These are phyloP conservation scores for Agrochola lychnidis DNA, from an alignment of 2,888 invertebrate species.

Conservation along the genomic window DNA sequence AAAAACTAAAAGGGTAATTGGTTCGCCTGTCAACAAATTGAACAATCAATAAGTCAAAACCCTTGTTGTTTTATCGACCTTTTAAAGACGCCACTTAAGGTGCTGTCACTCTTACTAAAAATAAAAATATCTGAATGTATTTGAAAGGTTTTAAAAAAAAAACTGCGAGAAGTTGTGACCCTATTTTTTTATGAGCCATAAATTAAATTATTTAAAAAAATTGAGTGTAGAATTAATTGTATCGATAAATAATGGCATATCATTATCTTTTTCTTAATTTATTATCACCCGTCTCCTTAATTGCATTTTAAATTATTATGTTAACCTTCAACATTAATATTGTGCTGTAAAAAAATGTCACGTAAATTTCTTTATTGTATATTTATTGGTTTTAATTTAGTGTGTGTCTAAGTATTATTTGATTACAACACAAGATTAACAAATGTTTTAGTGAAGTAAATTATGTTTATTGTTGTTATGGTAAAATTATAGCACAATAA, in stretches of 20 bases:
- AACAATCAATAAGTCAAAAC: conserved; percentile 28
- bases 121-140: not conserved
- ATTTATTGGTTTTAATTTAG: conserved; percentile 55
- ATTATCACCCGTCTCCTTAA: conserved; percentile 51
- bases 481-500: conserved; percentile 38
- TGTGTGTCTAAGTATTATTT: conserved; percentile 49
- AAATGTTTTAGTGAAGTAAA: conserved; percentile 50
- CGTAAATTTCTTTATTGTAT: conserved; percentile 46
- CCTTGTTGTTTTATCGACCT: conserved; percentile 20
- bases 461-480: conserved; percentile 31
- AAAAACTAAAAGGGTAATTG: conserved; percentile 54
- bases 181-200: conserved; percentile 45
- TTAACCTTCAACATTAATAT: conserved; percentile 68
- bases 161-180: conserved; percentile 22
- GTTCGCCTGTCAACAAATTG: conserved; percentile 41
- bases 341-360: conserved; percentile 52
- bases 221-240: conserved; percentile 55
- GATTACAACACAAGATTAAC: conserved; percentile 54
- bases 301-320: conserved; percentile 70
- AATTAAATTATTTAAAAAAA: conserved; percentile 49
- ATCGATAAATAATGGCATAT: conserved; percentile 60
- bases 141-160: conserved; percentile 2
- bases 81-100: conserved; percentile 23
- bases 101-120: conserved; percentile 22
- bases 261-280: conserved; percentile 51